phyloP scores from a whole-genome alignment of 2,113 vertebrate genomes.

The Balaenoptera acutorostrata region DNA sequence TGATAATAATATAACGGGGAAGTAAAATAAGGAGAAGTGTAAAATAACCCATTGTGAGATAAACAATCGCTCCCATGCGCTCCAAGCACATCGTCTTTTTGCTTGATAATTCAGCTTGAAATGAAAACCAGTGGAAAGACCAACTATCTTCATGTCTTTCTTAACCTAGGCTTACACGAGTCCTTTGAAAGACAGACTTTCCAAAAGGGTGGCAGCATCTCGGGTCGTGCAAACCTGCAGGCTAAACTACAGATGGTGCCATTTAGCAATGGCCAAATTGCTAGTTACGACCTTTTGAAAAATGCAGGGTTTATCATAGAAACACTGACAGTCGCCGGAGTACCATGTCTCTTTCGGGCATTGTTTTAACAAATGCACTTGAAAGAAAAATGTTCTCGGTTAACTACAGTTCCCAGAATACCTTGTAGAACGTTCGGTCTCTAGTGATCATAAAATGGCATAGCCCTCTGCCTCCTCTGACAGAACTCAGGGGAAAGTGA shows the following conservation, averaged over 20 bases:
- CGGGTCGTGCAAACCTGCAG: background rate
- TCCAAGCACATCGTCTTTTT: background rate
- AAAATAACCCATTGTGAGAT: background rate
- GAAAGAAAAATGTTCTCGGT: slow-evolving; percentile 58
- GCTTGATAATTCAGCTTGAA: background rate
- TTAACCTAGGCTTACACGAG: background rate
- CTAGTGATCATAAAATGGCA: slow-evolving; percentile 52
- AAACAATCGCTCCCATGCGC: background rate
- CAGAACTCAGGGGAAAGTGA: slow-evolving; percentile 34
- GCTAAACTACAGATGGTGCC: slow-evolving; percentile 43
- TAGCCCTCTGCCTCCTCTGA: background rate
- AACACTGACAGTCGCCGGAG: background rate
- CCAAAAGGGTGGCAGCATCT: background rate
- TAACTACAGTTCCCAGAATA: slow-evolving; percentile 54
- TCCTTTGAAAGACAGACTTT: background rate
- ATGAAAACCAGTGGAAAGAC: slow-evolving; percentile 13
- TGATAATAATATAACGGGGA: background rate
- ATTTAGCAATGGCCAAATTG: slow-evolving; percentile 35
- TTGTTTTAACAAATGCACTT: slow-evolving; percentile 57
- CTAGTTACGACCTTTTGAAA: slow-evolving; percentile 19
- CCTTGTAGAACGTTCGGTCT: slow-evolving; percentile 35
- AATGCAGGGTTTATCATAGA: slow-evolving; percentile 27
- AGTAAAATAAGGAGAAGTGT: background rate
- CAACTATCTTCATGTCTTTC: background rate
- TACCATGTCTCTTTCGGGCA: slow-evolving; percentile 60